Percentiles rank a stretch among this genome's conserved stretches.
Evolutionary conservation across 1,140 invertebrate genomes (phyloP).

Genomic region (Drosophila pruinosa): DNA sequence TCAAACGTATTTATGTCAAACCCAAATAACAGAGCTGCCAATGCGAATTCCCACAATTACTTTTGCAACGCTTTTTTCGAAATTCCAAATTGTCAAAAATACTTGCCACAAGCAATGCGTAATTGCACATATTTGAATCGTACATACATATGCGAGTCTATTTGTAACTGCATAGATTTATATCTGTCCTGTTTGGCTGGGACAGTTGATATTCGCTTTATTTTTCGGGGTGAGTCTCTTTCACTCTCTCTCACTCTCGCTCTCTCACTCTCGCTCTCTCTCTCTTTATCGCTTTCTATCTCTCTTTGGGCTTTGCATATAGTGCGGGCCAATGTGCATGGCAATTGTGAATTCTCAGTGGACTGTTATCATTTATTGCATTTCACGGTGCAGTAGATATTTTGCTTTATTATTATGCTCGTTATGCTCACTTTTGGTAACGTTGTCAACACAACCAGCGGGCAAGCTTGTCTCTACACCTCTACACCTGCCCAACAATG

Average conservation of each 20-base stretch:
- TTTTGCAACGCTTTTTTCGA: neutral
- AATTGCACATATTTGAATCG: neutral
- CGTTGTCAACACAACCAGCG: constrained; percentile 7
- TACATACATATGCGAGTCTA: neutral
- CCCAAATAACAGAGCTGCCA: neutral
- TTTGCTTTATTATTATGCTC: constrained; percentile 56
- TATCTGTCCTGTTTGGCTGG: constrained; percentile 6
- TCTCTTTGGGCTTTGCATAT: neutral
- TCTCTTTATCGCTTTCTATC: neutral
- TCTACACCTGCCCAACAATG: constrained; percentile 9
- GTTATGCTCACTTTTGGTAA: constrained; percentile 20
- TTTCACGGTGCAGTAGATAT: constrained; percentile 52
- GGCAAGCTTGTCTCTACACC: neutral
- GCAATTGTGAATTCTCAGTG: constrained; percentile 46
- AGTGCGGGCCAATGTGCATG: constrained; percentile 17
- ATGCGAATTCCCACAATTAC: neutral
- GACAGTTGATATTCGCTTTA: constrained; percentile 37
- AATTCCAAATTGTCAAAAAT: neutral
- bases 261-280: neutral
- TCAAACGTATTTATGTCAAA: neutral
- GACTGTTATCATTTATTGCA: constrained; percentile 60
- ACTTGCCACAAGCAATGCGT: neutral
- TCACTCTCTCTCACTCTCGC: neutral
- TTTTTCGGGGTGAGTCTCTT: neutral
- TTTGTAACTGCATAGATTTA: neutral